Conservation (phyloP, 2,797 vertebrate genomes). For the Siniperca obscura region DNA sequence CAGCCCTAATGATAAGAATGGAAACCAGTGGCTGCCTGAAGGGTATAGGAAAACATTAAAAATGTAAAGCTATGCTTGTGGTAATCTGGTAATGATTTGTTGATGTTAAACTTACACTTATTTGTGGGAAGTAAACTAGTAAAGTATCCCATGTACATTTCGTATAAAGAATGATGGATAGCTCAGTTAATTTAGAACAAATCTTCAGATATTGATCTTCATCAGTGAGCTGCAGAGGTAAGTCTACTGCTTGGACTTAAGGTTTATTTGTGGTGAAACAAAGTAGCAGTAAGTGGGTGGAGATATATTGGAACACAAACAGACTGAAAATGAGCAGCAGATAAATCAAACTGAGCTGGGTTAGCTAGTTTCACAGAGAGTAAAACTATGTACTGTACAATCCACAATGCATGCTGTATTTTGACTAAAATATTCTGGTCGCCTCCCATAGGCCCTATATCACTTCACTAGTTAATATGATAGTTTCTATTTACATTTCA, state of each 20-base stretch:
- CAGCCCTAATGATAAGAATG: background rate
- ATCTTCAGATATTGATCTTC: background rate
- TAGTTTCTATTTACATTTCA: background rate
- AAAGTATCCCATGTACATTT: background rate
- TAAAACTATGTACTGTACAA: background rate
- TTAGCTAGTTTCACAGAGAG: conserved; percentile 10
- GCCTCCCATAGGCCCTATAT: background rate
- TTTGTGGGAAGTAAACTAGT: background rate
- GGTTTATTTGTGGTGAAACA: conserved; percentile 56
- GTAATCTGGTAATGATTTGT: background rate
- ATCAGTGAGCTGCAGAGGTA: background rate
- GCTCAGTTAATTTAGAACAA: background rate
- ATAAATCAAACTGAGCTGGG: background rate
- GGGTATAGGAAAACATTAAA: background rate
- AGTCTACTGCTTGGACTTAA: fast-evolving
- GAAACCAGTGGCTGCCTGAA: background rate
- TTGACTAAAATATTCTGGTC: background rate
- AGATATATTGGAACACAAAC: conserved; percentile 2
- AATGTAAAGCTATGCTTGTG: background rate
- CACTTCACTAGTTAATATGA: background rate
- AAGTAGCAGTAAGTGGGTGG: background rate
- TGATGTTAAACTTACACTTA: background rate
- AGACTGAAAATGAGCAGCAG: background rate
- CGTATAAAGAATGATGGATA: background rate
- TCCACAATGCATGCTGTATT: no score